Evolutionary conservation across 2,797 vertebrate species (phyloP), one percentile per base, ranked within the genome.

Genomic region (Prionace glauca): DNA sequence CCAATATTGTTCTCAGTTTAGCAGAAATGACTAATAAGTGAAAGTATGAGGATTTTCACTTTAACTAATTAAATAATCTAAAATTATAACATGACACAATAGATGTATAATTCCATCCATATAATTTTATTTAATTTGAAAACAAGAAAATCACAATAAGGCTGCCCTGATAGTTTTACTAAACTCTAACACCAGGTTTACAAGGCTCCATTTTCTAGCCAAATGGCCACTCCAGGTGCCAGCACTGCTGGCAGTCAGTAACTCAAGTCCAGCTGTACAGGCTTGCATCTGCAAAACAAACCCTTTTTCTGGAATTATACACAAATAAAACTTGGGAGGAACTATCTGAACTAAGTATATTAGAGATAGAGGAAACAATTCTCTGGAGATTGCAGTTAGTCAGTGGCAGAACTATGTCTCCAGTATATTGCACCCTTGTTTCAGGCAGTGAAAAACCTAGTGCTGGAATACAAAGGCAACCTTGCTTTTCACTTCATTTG

Each of bases 51-150:
- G n/a, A 2, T 67, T 92, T 36, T 36, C 0, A 2, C 36, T 67
- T 36, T 92, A 92, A 67, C 18, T 92, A 67, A 65, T 5, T 32
- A 36, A 50, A 50, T 50, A 50, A 36, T 92, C n/a, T 36, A 69
- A 36, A 92, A 67, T 2, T 12, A 69, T 11, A 41, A 36, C 60
- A 90, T 60, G 60, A 62, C 87, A 92, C 87, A 92, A 36, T 62
- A 69, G 90, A 41, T 69, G n/a, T 92, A 69, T 32, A 69, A 92
- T 36, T 92, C 69, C n/a, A 92, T 32, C 62, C 90, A 36, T 69
- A 69, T 2, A 62, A 69, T 92, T 92, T 92, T 92, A 92, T 92
- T 91, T 91, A 7, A 91, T 91, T 69, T 69, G 90, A 92, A 84
- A 24, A 92, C 62, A 67, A 91, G n/a, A 69, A 67, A 32, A 65